A percentile compares a stretch with the other conserved stretches of the same genome.
phyloP scores from a whole-genome alignment of 2,797 vertebrate genomes.

The Trichosurus vulpecula region DNA sequence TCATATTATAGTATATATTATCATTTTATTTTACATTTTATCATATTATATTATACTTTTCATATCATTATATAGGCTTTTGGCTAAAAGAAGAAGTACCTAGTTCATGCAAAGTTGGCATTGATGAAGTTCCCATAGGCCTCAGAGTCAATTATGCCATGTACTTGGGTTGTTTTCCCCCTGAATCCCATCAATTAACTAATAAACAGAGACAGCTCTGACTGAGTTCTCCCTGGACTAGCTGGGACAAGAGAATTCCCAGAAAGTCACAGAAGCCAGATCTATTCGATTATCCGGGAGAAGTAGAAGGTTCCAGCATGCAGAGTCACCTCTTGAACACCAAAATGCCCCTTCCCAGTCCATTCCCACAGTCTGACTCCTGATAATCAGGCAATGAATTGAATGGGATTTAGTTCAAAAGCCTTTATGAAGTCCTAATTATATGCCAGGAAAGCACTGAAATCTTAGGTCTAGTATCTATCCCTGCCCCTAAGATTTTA shows the following conservation, averaged over 20 bases:
- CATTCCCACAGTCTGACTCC: neutral
- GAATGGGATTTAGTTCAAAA: neutral
- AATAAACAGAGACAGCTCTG: neutral
- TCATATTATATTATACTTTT: no score
- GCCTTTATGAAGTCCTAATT: neutral
- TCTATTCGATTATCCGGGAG: neutral
- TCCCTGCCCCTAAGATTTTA: neutral
- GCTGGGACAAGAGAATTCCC: neutral
- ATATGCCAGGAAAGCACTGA: neutral
- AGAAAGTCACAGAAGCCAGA: neutral
- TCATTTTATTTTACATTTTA: no score
- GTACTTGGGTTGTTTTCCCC: neutral
- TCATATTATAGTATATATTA: neutral
- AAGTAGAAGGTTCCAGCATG: neutral
- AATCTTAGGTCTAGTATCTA: neutral
- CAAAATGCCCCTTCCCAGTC: neutral
- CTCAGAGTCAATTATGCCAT: neutral
- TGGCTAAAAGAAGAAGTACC: neutral
- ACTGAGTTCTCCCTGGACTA: neutral
- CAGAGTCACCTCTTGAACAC: neutral
- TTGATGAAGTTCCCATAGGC: neutral
- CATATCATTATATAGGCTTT: neutral
- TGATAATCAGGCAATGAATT: neutral
- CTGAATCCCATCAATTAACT: neutral
- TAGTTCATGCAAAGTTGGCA: neutral